Base-by-base conservation (phyloP, 2,113 vertebrate genomes). In the Heterotis niloticus region DNA sequence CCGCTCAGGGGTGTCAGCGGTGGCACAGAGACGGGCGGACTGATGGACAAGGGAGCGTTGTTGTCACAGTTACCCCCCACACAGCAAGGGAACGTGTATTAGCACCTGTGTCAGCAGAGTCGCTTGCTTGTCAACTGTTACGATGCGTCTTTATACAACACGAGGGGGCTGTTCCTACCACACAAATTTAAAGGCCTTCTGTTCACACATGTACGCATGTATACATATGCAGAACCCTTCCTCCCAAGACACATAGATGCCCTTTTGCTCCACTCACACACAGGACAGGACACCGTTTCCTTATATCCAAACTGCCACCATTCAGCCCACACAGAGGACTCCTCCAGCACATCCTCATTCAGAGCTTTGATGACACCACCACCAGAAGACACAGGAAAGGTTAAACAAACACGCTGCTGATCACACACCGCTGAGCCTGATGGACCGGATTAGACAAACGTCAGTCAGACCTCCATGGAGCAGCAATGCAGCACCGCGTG, bases 341-440 rank as follows among this genome's bases (percentile, higher is more conserved):
- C 70, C 59, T 20, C 14, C 59, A 23, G 70, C 70, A 73, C 70
- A 14, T 24, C 20, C 72, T 60, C 72, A 75, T 75, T 60, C 59
- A 75, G 23, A 1, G 72, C 56, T 24, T 24, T 75, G 72, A 75
- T 75, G 24, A 76, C 74, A 51, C 20, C n/a, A 16, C 59, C 74
- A 76, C 59, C 18, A n/a, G 74, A 28, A 24, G 74, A 76, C 24
- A 52, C 28, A 52, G 60, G 20, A 76, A 64, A 76, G 75, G 75
- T 65, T 76, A 65, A 59, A 64, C 29, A 65, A 76, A 76, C 75
- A 76, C 1, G 56, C n/a, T n/a, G 17, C 73, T 44, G 57, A 62
- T 62, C 13, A 24, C 18, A 51, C 18, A 23, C 75, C 34, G 0
- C 60, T 18, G 23, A 24, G 29, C 23, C 12, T 20, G 13, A 64